A percentile compares a stretch with the other conserved stretches of the same genome.
Conservation (phyloP, 2,797 vertebrate genomes). For the Alectoris magna region DNA sequence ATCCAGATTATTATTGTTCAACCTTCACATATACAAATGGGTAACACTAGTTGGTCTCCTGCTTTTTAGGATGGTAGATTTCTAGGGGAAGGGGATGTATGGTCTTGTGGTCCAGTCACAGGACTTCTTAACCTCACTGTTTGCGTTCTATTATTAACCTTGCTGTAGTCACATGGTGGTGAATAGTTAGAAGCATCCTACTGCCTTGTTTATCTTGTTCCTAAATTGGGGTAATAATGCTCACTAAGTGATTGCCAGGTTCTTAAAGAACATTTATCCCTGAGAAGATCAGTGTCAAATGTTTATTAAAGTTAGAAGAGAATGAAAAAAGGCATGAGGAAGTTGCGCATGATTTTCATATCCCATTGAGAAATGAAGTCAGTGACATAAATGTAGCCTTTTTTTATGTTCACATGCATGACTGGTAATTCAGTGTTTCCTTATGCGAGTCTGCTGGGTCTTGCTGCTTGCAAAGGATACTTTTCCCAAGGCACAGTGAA, state of each 20-base stretch:
- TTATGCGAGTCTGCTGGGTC: background rate
- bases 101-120: background rate
- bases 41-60: conserved; percentile 21
- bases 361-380: background rate
- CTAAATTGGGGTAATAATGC: background rate
- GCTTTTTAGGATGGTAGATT: conserved; percentile 61
- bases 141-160: background rate
- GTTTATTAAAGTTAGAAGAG: background rate
- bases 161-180: background rate
- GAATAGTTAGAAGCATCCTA: background rate
- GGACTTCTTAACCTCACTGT: background rate
- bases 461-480: background rate
- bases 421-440: background rate
- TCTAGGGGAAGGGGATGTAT: conserved; percentile 22
- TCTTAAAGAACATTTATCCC: background rate
- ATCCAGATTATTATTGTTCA: conserved; percentile 8
- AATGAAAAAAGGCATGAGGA: background rate
- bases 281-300: background rate
- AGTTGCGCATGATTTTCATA: background rate
- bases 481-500: background rate
- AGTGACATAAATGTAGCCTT: background rate
- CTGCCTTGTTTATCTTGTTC: background rate
- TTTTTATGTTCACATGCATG: background rate
- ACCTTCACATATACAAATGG: background rate
- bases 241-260: background rate